These are phyloP conservation scores for Deroptyus accipitrinus DNA, from an alignment of 2,113 vertebrate species.

Conservation along the genomic window DNA sequence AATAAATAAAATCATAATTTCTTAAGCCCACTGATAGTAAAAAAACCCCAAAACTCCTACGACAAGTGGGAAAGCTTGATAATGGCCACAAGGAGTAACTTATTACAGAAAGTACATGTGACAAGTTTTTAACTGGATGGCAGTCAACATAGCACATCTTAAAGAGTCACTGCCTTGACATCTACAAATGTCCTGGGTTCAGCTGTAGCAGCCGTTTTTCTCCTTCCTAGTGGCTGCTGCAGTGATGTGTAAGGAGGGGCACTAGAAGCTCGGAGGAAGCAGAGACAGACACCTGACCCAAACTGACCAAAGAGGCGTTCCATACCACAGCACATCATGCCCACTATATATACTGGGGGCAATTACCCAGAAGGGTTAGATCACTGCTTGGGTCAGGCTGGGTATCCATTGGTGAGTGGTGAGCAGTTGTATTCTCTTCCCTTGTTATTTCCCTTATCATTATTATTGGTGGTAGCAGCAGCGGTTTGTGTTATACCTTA, in stretches of 20 bases:
- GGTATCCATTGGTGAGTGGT: rapidly evolving
- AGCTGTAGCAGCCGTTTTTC: background rate
- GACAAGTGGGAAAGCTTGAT: background rate
- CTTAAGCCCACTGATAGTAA: background rate
- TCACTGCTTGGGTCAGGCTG: background rate
- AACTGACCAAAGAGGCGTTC: background rate
- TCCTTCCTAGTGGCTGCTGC: background rate
- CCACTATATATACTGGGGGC: background rate
- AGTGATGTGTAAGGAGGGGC: background rate
- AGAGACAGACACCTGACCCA: background rate
- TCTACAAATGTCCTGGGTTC: background rate
- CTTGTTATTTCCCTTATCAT: background rate
- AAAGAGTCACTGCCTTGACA: background rate
- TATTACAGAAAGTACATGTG: background rate
- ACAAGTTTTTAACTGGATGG: background rate
- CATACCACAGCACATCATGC: background rate
- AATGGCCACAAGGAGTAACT: background rate
- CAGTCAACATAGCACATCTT: background rate
- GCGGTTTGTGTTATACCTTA: background rate
- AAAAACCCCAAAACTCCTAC: background rate
- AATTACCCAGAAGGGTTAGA: background rate
- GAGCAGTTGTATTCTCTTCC: background rate
- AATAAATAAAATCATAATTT: background rate
- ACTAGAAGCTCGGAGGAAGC: background rate
- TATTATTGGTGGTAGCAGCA: background rate